Evolutionary conservation across 2,113 vertebrate genomes (phyloP), one percentile per base, ranked within the genome.

Genomic region (Aspiorhynchus laticeps): DNA sequence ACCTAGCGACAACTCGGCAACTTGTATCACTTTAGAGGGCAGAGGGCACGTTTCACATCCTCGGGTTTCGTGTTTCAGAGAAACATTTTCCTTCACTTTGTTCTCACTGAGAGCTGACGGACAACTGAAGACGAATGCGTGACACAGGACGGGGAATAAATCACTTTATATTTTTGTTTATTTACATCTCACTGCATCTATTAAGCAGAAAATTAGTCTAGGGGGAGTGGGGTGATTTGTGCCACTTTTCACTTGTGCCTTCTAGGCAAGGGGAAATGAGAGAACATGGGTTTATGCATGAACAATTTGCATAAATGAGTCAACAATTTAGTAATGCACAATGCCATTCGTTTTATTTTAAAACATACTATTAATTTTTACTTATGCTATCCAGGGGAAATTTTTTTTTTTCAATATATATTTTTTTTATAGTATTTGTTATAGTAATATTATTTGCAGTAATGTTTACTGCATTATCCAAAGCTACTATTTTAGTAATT

Each of bases 1-100:
- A 91, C 86, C 88, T 87, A 84, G 89, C 91, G 89, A 93, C 93
- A 92, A 86, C 87, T 73, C 88, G 8, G 90, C 88, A 90, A 90
- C 92, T 91, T 91, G 88, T 91, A 88, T 90, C 87, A 85, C 91
- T 92, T 94, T 89, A 93, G 69, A 92, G 91, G 91, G 92, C 90
- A 88, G 71, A 71, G 80, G 80, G 80, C 80, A 83, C 1, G 59
- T 90, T 91, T 92, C 91, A 90, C 89, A 93, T 91, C 76, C 41
- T 48, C 17, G 86, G 78, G 92, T 90, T 83, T 94, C 87, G 87
- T 73, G 91, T 95, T 93, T 92, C 93, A 89, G 71, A 63, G 82
- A 79, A 83, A 26, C 33, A 85, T 82, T 85, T 90, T 90, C 74
- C n/a, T 79, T 89, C 15, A 83, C 92, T 94, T 93, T 93, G 93